Conservation (phyloP, 23 tunicate species). For the Ascidia mentula region DNA sequence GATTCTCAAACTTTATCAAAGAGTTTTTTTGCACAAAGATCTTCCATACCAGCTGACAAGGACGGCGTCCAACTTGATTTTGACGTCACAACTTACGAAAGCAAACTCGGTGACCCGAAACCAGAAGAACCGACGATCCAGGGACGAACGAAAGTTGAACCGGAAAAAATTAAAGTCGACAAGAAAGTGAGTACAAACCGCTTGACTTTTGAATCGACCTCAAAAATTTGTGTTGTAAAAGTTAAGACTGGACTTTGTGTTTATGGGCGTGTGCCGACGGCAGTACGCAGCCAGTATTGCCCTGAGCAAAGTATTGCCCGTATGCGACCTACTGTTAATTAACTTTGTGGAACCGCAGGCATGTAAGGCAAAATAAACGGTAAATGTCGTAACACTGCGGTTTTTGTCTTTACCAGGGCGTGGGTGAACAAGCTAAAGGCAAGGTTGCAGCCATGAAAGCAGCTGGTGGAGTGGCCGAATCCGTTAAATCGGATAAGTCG, state of each 20-base stretch:
- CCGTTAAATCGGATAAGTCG: slow-evolving; percentile 32
- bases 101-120: slow-evolving; percentile 79
- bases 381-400: background rate
- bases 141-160: slow-evolving; percentile 53
- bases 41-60: slow-evolving; percentile 52
- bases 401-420: background rate
- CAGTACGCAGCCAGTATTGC: no score
- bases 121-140: slow-evolving; percentile 68
- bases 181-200: no score
- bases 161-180: slow-evolving; percentile 62
- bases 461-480: slow-evolving; percentile 9
- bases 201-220: no score
- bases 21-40: no score
- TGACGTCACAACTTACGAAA: slow-evolving; percentile 81
- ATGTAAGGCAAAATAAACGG: no score
- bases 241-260: no score
- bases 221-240: no score
- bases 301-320: no score
- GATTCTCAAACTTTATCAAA: no score
- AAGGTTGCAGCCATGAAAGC: background rate
- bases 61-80: slow-evolving; percentile 29
- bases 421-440: background rate
- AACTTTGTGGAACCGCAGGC: no score
- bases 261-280: no score
- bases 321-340: no score